These are phyloP conservation scores for Drosophila carrolli DNA, from an alignment of 1,140 invertebrate species.

Conservation along the genomic window DNA sequence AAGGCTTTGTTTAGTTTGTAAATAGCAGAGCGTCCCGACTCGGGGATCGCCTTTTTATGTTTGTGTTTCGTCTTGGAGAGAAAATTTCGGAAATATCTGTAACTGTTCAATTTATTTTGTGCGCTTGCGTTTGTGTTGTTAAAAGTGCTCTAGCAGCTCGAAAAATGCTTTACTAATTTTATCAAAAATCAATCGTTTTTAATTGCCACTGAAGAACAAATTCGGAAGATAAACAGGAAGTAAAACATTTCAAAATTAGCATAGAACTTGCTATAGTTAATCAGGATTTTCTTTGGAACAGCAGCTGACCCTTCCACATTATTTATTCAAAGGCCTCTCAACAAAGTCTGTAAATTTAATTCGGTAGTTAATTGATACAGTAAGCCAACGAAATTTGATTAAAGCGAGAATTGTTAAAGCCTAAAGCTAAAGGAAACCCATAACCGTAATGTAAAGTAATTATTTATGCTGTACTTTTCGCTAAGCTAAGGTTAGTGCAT, in stretches of 20 bases:
- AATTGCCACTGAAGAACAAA: slow-evolving; percentile 62
- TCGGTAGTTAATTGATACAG: slow-evolving; percentile 24
- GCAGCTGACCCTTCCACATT: slow-evolving; percentile 18
- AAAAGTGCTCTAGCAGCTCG: slow-evolving; percentile 64
- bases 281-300: slow-evolving; percentile 38
- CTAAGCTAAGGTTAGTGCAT: slow-evolving; percentile 84
- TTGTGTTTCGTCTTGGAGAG: slow-evolving; percentile 66
- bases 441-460: slow-evolving; percentile 79
- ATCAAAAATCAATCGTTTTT: slow-evolving; percentile 55
- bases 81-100: slow-evolving; percentile 26
- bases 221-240: slow-evolving; percentile 77
- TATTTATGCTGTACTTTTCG: slow-evolving; percentile 83
- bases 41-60: slow-evolving; percentile 60
- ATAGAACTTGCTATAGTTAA: slow-evolving; percentile 36
- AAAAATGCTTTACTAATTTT: slow-evolving; percentile 74
- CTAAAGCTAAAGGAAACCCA: slow-evolving; percentile 45
- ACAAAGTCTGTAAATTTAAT: slow-evolving; percentile 45
- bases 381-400: slow-evolving; percentile 44
- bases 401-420: slow-evolving; percentile 63
- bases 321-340: slow-evolving; percentile 46
- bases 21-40: slow-evolving; percentile 58
- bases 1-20: slow-evolving; percentile 82
- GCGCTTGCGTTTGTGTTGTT: slow-evolving; percentile 68
- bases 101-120: slow-evolving; percentile 52
- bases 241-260: slow-evolving; percentile 56